Conservation (phyloP, 2,113 vertebrate species). For the Tinamus guttatus region DNA sequence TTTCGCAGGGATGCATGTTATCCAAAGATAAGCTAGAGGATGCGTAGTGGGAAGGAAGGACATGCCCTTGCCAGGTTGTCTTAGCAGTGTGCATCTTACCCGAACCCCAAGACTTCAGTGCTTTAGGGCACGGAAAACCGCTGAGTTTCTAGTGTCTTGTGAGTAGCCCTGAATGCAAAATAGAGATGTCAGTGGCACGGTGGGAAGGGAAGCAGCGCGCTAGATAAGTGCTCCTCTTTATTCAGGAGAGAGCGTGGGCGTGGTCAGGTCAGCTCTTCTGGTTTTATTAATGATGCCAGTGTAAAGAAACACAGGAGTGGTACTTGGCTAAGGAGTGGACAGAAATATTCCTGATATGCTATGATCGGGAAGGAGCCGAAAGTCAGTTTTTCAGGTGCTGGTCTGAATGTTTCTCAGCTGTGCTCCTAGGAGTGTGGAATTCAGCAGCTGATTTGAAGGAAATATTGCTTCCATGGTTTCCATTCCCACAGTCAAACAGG, state of each 20-base stretch:
- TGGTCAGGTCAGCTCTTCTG: background rate
- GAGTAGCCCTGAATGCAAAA: background rate
- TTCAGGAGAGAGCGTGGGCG: constrained; percentile 36
- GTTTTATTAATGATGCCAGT: background rate
- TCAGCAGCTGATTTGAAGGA: constrained; percentile 8
- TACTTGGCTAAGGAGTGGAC: background rate
- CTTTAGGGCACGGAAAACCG: background rate
- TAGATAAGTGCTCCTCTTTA: background rate
- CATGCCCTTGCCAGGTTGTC: background rate
- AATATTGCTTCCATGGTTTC: background rate
- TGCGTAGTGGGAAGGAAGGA: background rate
- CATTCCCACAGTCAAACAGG: background rate
- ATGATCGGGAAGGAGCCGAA: background rate
- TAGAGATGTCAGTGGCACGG: background rate
- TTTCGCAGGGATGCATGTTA: background rate
- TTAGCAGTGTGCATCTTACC: background rate
- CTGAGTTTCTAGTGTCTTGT: background rate
- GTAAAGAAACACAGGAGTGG: fast-evolving
- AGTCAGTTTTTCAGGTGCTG: background rate
- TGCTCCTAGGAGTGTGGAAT: background rate
- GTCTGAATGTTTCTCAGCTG: background rate
- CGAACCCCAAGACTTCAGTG: background rate
- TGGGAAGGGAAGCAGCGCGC: background rate
- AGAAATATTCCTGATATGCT: background rate
- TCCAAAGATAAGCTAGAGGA: background rate